Evolutionary conservation across 2,888 invertebrate genomes (phyloP), one percentile per base, ranked within the genome.

Genomic region (Phortica okadai): DNA sequence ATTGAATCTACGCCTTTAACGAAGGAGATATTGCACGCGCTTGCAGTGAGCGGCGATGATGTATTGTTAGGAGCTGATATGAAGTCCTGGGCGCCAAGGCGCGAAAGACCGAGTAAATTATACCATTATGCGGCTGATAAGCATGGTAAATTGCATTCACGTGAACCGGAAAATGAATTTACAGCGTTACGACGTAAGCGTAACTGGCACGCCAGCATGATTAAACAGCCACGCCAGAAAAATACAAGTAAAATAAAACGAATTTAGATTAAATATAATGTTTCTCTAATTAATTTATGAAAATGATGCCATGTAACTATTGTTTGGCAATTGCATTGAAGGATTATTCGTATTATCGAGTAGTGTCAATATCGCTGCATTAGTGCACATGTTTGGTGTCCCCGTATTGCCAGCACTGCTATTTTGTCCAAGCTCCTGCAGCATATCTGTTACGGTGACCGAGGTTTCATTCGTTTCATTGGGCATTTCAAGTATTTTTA

Each of bases 401-500:
- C 58, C 42, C 4, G 54, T n/a, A 41, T 54, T 50, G 79, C 74
- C 76, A 76, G 56, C 62, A 25, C 69, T 25, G 77, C 82, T 80
- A 10, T 79, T 82, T 10, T 33, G 16, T 16, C 86, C 85, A 0
- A 87, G 62, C 16, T 87, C 87, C 21, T 85, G 84, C 42, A 86
- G 77, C 80, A 86, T 81, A 2, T 85, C 85, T 62, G 79, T 81
- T 0, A 83, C 81, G 66, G 82, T 81, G 10, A 42, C n/a, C 10
- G 16, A 1, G 11, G 8, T 44, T 56, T 81, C 85, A 56, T 80
- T 81, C 45, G 82, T 69, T 56, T 78, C 74, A 1, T 84, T 82
- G 6, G 88, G 84, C 82, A 89, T 88, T 74, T 91, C 91, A 1
- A 91, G 80, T 42, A 90, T 90, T 79, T 90, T 90, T 73, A 91